phyloP scores from a whole-genome alignment of 2,113 vertebrate species.

The Andinoacara biseriatus region DNA sequence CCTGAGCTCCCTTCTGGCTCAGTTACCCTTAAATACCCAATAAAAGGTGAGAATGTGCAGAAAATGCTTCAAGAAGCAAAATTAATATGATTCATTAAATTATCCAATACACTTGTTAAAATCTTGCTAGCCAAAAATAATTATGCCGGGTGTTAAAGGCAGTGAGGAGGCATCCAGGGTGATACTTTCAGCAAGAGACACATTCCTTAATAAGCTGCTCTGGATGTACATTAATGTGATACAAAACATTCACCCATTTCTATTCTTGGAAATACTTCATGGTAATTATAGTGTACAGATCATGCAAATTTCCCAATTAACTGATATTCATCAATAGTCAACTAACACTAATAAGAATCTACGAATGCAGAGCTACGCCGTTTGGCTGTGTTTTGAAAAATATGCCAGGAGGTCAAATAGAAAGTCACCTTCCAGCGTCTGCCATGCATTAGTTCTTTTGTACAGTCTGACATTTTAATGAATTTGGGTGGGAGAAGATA shows the following conservation, averaged over 20 bases:
- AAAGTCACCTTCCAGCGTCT: not conserved
- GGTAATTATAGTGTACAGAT: not conserved
- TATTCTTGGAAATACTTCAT: not conserved
- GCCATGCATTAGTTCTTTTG: not conserved
- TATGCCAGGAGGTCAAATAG: constrained; percentile 10
- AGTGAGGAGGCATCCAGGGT: not conserved
- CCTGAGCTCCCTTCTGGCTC: not conserved
- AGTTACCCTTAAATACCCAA: not conserved
- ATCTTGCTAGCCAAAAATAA: not conserved
- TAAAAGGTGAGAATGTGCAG: not conserved
- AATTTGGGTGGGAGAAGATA: not conserved
- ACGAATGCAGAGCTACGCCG: not conserved
- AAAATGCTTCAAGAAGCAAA: not conserved
- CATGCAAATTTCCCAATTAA: not conserved
- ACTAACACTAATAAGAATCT: not conserved
- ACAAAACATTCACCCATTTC: not conserved
- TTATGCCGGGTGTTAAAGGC: not conserved
- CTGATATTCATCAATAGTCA: not conserved
- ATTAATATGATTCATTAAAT: no score
- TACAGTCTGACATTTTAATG: constrained; percentile 17
- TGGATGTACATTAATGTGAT: not conserved
- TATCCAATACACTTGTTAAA: no score
- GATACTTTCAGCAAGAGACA: not conserved
- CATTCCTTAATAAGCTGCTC: not conserved
- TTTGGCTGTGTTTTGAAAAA: constrained; percentile 2